These are phyloP conservation scores for Dermochelys coriacea DNA, from an alignment of 2,797 vertebrate genomes.

Conservation along the genomic window DNA sequence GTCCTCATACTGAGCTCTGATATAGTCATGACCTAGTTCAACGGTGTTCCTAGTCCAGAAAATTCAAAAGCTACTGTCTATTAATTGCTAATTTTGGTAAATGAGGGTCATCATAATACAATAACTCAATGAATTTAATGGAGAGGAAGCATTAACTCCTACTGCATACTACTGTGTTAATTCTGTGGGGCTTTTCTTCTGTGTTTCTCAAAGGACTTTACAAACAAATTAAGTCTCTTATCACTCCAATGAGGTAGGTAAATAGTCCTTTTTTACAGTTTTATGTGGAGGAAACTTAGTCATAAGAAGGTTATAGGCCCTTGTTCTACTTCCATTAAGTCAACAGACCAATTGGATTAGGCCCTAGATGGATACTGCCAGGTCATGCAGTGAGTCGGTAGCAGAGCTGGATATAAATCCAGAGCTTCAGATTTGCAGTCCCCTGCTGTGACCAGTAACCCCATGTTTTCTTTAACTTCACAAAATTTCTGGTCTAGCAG, in stretches of 20 bases:
- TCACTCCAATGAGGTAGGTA: background rate
- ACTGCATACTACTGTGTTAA: background rate
- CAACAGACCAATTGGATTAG: background rate
- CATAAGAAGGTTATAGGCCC: background rate
- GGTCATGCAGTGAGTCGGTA: slow-evolving; percentile 3
- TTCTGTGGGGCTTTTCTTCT: background rate
- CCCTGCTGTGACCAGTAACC: rapidly evolving
- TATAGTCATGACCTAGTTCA: background rate
- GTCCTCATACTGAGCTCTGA: background rate
- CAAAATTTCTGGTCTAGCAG: background rate
- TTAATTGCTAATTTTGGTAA: background rate
- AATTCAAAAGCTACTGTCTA: background rate
- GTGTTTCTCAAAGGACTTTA: background rate
- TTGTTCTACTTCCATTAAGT: background rate
- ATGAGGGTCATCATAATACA: background rate
- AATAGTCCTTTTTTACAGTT: background rate
- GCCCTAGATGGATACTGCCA: background rate
- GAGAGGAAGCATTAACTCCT: background rate
- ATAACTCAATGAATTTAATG: background rate
- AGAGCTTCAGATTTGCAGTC: background rate
- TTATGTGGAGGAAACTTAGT: background rate
- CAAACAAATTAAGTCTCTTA: background rate
- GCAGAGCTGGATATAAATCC: background rate
- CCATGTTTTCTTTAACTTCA: background rate
- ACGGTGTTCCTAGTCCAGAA: background rate